Base-by-base conservation (phyloP, 2,797 vertebrate genomes). In the Lithobates sylvaticus region DNA sequence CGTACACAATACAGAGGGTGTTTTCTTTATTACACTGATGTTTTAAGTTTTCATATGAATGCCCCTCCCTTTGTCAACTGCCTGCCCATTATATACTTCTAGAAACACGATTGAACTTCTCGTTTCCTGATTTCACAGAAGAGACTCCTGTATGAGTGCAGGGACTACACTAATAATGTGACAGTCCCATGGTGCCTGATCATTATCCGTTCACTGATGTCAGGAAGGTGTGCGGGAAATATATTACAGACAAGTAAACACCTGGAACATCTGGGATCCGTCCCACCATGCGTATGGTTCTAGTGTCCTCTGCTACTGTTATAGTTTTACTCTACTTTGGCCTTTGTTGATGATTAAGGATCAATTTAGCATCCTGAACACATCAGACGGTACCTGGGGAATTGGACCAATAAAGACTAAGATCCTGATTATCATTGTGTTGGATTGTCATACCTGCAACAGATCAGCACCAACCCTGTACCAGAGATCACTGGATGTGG, bases 21-120 rank as follows among this genome's bases (percentile, higher is more conserved):
- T 68, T 67, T 67, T 21, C n/a, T 78, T 13, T 9, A 58, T 29
- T 50, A 74, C 64, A 44, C 32, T 68, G 47, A 61, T 26, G 78
- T 29, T 83, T 83, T 23, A 18, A 50, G 36, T 26, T 83, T 39
- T 78, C 64, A 78, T 54, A 72, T 34, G 81, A 26, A 21, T 29
- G 61, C 74, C 76, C 86, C 86, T 84, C 86, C 86, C 86, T 87
- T 74, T 84, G 85, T 87, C 74, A 87, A 84, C 73, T 61, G 69
- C 12, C 50, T 75, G 13, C 36, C 73, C 29, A 21, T 2, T 75
- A 23, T 54, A 73, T 32, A 77, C 75, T 76, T 47, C 67, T 9
- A 78, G 34, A 50, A 76, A 83, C 61, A 77, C 44, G 61, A 87
- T 79, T 54, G 29, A 13, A 26, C 16, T 68, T 36, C 1, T 54